A percentile compares a stretch with the other conserved stretches of the same genome.
Evolutionary conservation across 2,113 vertebrate species (phyloP).

Genomic region (Bettongia penicillata): DNA sequence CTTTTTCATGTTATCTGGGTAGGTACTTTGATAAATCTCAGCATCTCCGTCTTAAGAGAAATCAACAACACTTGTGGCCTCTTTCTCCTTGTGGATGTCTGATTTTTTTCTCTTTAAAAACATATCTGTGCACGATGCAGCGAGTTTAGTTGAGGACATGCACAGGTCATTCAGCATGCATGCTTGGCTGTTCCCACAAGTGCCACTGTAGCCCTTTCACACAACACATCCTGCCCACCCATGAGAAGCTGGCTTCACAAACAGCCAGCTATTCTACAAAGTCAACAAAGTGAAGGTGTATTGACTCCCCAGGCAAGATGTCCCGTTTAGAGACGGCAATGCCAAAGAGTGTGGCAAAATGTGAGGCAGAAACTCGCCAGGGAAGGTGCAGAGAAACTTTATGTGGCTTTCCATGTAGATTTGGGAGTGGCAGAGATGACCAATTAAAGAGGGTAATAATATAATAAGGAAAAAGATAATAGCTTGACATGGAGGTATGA

Average conservation of each 20-base stretch:
- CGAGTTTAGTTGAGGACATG: slow-evolving; percentile 72
- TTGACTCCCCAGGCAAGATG: not conserved
- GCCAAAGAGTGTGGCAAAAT: slow-evolving; percentile 30
- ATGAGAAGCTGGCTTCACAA: not conserved
- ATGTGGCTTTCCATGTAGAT: slow-evolving; percentile 2
- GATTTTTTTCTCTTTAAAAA: not conserved
- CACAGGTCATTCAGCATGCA: slow-evolving; percentile 75
- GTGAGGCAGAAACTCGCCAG: slow-evolving; percentile 32
- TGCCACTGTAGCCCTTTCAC: slow-evolving; percentile 7
- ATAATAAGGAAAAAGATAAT: slow-evolving; percentile 61
- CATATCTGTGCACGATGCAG: not conserved
- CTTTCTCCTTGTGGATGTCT: not conserved
- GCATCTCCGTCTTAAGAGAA: not conserved
- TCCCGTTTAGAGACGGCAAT: slow-evolving; percentile 17
- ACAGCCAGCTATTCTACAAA: not conserved
- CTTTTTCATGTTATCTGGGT: not conserved
- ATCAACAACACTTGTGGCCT: not conserved
- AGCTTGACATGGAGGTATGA: slow-evolving; percentile 78
- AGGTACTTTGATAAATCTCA: not conserved
- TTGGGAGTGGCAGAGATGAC: slow-evolving; percentile 43
- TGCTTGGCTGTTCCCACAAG: slow-evolving; percentile 4
- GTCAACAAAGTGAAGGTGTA: not conserved
- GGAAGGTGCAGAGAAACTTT: slow-evolving; percentile 53
- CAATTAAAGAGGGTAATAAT: slow-evolving; percentile 42
- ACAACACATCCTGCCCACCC: slow-evolving; percentile 45